Evolutionary conservation across 2,797 vertebrate genomes (phyloP).

Genomic region (Ciconia nigra): DNA sequence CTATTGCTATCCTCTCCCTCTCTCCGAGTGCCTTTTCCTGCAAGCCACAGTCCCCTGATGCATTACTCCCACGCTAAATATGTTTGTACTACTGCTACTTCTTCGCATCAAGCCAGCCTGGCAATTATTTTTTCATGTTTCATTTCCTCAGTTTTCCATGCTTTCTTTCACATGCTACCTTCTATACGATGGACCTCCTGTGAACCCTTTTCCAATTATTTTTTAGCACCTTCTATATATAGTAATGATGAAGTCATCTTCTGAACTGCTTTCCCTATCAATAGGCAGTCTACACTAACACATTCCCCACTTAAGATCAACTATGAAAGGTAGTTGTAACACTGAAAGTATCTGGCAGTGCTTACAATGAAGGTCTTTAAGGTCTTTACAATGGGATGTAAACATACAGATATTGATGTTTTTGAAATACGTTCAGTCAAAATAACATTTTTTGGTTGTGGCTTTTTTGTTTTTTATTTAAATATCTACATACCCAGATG

Average conservation of each 20-base stretch:
- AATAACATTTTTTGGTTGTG: background rate
- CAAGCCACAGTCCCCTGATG: background rate
- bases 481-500: background rate
- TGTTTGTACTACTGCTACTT: background rate
- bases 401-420: background rate
- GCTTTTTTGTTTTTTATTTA: background rate
- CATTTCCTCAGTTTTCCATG: background rate
- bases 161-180: background rate
- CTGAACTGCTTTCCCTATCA: background rate
- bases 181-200: background rate
- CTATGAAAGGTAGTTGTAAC: background rate
- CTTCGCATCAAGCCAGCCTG: background rate
- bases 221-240: background rate
- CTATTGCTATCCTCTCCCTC: background rate
- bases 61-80: conserved; percentile 16
- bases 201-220: background rate
- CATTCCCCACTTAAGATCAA: background rate
- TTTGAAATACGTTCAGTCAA: background rate
- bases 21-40: background rate
- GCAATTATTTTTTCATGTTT: background rate
- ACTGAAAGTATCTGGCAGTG: background rate
- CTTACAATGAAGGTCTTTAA: background rate
- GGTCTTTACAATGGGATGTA: background rate
- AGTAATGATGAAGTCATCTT: background rate
- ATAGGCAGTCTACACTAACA: background rate